Evolutionary conservation across 2,797 vertebrate species (phyloP), one percentile per base, ranked within the genome.

Genomic region (Rhadinocentrus ornatus): DNA sequence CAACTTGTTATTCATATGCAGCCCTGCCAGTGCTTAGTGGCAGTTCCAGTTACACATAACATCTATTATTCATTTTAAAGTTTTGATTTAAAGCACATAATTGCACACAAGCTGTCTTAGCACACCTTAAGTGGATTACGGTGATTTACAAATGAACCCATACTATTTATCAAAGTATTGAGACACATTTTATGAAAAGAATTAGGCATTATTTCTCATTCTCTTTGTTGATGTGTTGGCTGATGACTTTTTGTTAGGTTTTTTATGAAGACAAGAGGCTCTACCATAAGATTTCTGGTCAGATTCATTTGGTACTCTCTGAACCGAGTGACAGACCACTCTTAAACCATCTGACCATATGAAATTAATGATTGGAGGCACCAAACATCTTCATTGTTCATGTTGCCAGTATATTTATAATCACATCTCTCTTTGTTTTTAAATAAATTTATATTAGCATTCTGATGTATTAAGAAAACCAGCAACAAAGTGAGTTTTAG

Each of bases 331-430:
- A 46, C 60, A 41, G 71, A 74, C 55, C 69, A 56, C 77, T 31
- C 69, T 81, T 74, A 78, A 81, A 81, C 73, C 73, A 66, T 80
- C 61, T 44, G 64, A 83, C 68, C 53, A 62, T 75, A 13, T 24
- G 41, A 11, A 48, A 67, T 78, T 80, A 10, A 61, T 11, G 62
- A 50, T 66, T 76, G 54, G 54, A 69, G 41, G 58, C 65, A 41
- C 34, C 50, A 61, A 54, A 46, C 52, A 2, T 29, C 76, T 12
- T 66, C 69, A 2, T 20, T 31, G 37, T 66, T 61, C 54, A 54
- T 29, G 18, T 56, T 13, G 39, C 54, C n/a, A 26, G n/a, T 39
- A n/a, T 50, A 18, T 20, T 54, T 59, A 22, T 53, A 50, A 32
- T 67, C 66, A 55, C 26, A 58, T 50, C 11, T n/a, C 11, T n/a